Evolutionary conservation across 2,888 invertebrate genomes (phyloP).

Genomic region (Atrina japonica): DNA sequence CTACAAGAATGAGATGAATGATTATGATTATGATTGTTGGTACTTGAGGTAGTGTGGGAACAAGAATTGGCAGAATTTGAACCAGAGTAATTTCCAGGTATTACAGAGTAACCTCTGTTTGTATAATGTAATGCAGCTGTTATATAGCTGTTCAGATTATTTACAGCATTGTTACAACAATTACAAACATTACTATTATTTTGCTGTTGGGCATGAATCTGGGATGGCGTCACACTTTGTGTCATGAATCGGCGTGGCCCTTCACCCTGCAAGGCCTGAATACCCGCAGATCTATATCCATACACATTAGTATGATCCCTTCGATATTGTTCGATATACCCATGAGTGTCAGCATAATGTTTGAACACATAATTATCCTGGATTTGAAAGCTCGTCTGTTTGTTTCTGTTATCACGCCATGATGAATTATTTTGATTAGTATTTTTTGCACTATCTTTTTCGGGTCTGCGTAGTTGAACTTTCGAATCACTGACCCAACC

Average conservation of each 20-base stretch:
- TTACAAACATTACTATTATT: conserved; percentile 18
- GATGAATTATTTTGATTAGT: background rate
- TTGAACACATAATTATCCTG: conserved; percentile 60
- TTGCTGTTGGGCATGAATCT: conserved; percentile 26
- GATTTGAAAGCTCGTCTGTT: conserved; percentile 48
- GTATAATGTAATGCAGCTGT: conserved; percentile 50
- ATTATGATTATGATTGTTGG: conserved; percentile 5
- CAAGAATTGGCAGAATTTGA: conserved; percentile 3
- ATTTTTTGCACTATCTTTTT: conserved; percentile 48
- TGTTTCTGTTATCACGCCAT: conserved; percentile 55
- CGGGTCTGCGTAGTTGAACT: conserved; percentile 57
- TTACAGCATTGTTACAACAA: conserved; percentile 22
- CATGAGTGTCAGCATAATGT: conserved; percentile 57
- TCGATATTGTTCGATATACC: conserved; percentile 67
- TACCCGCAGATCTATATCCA: conserved; percentile 18
- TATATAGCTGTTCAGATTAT: conserved; percentile 30
- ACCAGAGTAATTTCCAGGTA: conserved; percentile 1
- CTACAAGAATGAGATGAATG: conserved; percentile 30
- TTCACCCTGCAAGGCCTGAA: conserved; percentile 18
- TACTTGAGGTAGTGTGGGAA: background rate
- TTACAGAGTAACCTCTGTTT: conserved; percentile 29
- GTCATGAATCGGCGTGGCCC: background rate
- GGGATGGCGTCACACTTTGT: conserved; percentile 17
- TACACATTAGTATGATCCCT: conserved; percentile 51
- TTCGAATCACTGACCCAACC: conserved; percentile 67